Evolutionary conservation across 1,140 invertebrate genomes (phyloP).

Genomic region (Caerostris extrusa): DNA sequence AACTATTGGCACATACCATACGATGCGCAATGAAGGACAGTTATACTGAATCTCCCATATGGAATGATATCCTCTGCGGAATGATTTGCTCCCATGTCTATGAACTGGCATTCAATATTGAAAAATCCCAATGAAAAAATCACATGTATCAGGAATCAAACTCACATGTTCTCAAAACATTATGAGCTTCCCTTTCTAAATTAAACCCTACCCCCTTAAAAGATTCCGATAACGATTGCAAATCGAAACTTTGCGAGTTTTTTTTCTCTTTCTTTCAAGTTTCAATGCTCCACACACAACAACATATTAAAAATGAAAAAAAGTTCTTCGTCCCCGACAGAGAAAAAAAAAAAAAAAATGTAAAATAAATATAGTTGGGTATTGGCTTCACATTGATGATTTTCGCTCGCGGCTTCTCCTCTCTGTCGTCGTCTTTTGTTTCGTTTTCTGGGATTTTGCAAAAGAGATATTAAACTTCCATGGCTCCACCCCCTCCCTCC

Average conservation of each 20-base stretch:
- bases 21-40: no score
- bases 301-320: conserved; percentile 24
- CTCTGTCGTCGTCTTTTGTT: not conserved
- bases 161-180: conserved; percentile 25
- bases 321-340: not conserved
- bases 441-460: not conserved
- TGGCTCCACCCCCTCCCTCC: not conserved
- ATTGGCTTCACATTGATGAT: conserved; percentile 32
- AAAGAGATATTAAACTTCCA: conserved; percentile 13
- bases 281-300: not conserved
- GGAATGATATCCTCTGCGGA: no score
- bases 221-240: not conserved
- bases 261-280: not conserved
- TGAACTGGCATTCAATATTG: no score
- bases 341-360: not conserved
- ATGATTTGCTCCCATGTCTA: no score
- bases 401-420: not conserved
- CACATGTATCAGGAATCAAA: no score
- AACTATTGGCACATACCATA: no score
- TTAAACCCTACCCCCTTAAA: not conserved
- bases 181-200: not conserved
- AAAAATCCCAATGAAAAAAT: no score
- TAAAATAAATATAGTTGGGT: conserved; percentile 37
- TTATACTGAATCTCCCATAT: no score
- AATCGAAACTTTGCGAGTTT: conserved; percentile 44